Percentiles rank a stretch among this genome's conserved stretches.
Evolutionary conservation across 2,113 vertebrate genomes (phyloP).

Genomic region (Ammodramus savannarum): DNA sequence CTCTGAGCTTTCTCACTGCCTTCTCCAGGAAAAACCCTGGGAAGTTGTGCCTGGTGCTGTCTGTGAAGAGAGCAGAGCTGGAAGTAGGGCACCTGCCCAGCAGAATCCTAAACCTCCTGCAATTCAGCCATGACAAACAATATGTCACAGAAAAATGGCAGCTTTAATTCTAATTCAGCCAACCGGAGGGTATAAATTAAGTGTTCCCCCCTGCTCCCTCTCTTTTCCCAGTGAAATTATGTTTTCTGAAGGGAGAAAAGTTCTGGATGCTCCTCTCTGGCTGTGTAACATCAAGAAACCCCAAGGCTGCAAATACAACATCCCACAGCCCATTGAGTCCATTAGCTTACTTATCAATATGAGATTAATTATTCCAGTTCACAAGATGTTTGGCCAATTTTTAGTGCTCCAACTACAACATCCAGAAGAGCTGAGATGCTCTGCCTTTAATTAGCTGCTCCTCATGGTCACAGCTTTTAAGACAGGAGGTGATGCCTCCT

Average conservation of each 20-base stretch:
- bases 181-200: background rate
- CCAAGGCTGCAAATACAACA: background rate
- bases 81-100: background rate
- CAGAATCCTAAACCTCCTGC: background rate
- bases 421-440: background rate
- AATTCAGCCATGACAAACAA: background rate
- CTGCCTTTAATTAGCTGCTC: background rate
- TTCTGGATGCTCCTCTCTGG: background rate
- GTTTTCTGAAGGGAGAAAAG: background rate
- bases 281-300: background rate
- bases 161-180: background rate
- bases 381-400: background rate
- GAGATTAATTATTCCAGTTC: slow-evolving; percentile 44
- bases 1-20: too few relatives aligned
- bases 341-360: slow-evolving; percentile 30
- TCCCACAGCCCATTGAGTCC: slow-evolving; percentile 9
- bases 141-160: background rate
- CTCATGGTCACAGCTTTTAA: background rate
- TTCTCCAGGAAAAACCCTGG: too few relatives aligned
- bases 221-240: background rate
- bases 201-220: background rate
- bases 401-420: background rate
- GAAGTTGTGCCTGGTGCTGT: too few relatives aligned
- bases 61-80: background rate
- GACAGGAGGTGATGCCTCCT: background rate